Evolutionary conservation across 2,113 vertebrate genomes (phyloP).

Genomic region (Myotis brandtii): DNA sequence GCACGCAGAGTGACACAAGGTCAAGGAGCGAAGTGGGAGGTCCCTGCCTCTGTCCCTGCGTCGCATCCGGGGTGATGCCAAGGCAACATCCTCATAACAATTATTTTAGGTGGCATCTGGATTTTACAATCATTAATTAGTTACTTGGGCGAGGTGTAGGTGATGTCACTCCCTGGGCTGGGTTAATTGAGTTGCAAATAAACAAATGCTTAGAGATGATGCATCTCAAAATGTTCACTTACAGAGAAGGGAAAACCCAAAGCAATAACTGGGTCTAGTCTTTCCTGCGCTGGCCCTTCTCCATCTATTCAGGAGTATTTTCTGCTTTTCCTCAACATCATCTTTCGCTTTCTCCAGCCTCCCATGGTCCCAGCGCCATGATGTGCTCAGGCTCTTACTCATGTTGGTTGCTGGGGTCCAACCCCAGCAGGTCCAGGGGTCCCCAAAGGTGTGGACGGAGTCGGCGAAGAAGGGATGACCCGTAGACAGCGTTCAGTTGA

Average conservation of each 20-base stretch:
- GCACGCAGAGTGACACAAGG: not conserved
- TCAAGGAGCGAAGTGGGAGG: not conserved
- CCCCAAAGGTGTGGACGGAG: too few species aligned
- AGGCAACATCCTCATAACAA: not conserved
- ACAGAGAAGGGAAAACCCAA: not conserved
- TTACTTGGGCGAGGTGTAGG: not conserved
- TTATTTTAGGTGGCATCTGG: constrained; percentile 43
- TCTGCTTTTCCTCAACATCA: not conserved
- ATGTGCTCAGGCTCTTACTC: not conserved
- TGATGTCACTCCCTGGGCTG: not conserved
- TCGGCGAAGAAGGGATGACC: too few species aligned
- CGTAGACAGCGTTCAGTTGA: too few species aligned
- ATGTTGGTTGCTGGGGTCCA: too few species aligned
- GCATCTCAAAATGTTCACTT: not conserved
- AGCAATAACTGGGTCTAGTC: not conserved
- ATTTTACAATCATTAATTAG: constrained; percentile 55
- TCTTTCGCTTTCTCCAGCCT: not conserved
- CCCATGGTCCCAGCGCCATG: not conserved
- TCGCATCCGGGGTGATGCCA: not conserved
- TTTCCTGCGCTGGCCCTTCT: not conserved
- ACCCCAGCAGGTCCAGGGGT: too few species aligned
- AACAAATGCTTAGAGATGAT: not conserved
- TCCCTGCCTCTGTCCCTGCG: not conserved
- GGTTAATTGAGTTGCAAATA: constrained; percentile 31
- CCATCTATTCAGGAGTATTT: not conserved